These are phyloP conservation scores for Platyura marginata DNA, from an alignment of 1,140 invertebrate species.

Conservation along the genomic window DNA sequence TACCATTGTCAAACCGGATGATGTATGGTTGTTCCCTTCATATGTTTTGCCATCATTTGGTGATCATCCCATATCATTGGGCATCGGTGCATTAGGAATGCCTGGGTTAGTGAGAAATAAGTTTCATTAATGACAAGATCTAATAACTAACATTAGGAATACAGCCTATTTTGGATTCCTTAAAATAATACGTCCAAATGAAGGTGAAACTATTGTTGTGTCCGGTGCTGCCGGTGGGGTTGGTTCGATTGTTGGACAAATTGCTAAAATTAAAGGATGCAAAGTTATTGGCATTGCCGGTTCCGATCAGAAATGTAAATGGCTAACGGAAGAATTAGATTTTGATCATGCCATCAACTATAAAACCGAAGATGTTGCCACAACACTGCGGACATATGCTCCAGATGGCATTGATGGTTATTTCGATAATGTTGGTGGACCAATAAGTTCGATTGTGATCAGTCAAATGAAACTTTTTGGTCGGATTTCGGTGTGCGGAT, in stretches of 20 bases:
- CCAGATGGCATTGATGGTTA: slow-evolving; percentile 46
- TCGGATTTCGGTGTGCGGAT: slow-evolving; percentile 37
- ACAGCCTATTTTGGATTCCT: slow-evolving; percentile 57
- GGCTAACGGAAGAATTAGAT: slow-evolving; percentile 42
- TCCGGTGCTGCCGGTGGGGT: slow-evolving; percentile 47
- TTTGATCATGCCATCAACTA: slow-evolving; percentile 57
- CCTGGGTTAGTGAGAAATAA: slow-evolving; percentile 9
- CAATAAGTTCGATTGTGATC: slow-evolving; percentile 35
- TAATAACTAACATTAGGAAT: slow-evolving; percentile 29
- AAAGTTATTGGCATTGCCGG: slow-evolving; percentile 53
- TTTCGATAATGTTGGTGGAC: slow-evolving; percentile 48
- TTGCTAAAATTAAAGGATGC: slow-evolving; percentile 48
- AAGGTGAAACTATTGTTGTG: slow-evolving; percentile 52
- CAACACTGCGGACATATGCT: slow-evolving; percentile 33
- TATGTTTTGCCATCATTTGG: slow-evolving; percentile 19
- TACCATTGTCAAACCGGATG: slow-evolving; percentile 17
- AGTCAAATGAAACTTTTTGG: slow-evolving; percentile 37
- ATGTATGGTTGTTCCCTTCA: slow-evolving; percentile 1
- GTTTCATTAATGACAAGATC: background rate
- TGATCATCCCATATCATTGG: slow-evolving; percentile 14
- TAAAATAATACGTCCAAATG: slow-evolving; percentile 45
- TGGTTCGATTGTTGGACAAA: slow-evolving; percentile 51
- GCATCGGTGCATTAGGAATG: slow-evolving; percentile 20
- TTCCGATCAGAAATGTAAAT: slow-evolving; percentile 45
- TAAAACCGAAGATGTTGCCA: slow-evolving; percentile 35